These are phyloP conservation scores for Spongilla lacustris DNA, from an alignment of 37 sponge, comb jelly and placozoan genomes.

Conservation along the genomic window DNA sequence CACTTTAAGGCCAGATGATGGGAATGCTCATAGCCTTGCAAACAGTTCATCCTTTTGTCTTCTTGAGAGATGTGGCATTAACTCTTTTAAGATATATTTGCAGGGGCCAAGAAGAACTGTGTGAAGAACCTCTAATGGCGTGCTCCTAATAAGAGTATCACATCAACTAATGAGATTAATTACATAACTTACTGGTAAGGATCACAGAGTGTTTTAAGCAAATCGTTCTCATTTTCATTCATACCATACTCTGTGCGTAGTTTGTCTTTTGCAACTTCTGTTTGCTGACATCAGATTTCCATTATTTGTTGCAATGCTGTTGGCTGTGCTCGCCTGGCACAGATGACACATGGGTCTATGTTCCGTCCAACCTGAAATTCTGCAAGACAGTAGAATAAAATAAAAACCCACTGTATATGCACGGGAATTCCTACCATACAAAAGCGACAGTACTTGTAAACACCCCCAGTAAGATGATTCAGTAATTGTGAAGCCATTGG, in stretches of 20 bases:
- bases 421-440: slow-evolving; percentile 33
- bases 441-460: slow-evolving; percentile 39
- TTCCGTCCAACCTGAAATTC: background rate
- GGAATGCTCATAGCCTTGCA: slow-evolving; percentile 26
- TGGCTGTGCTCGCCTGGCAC: slow-evolving; percentile 7
- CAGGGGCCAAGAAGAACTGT: slow-evolving; percentile 50
- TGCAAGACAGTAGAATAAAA: background rate
- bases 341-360: background rate
- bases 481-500: slow-evolving; percentile 38
- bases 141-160: slow-evolving; percentile 22
- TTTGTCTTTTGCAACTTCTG: background rate
- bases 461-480: slow-evolving; percentile 25
- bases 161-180: background rate
- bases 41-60: slow-evolving; percentile 34
- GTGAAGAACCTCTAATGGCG: slow-evolving; percentile 55
- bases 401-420: background rate
- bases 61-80: slow-evolving; percentile 11
- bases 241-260: slow-evolving; percentile 18
- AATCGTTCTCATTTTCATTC: slow-evolving; percentile 2
- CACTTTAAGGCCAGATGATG: slow-evolving; percentile 37
- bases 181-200: background rate
- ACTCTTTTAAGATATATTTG: slow-evolving; percentile 44
- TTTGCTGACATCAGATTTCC: background rate
- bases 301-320: background rate
- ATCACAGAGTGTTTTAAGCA: slow-evolving; percentile 1